Percentiles rank a stretch among this genome's conserved stretches.
phyloP scores from a whole-genome alignment of 2,113 vertebrate species.

The Hippolais icterina region DNA sequence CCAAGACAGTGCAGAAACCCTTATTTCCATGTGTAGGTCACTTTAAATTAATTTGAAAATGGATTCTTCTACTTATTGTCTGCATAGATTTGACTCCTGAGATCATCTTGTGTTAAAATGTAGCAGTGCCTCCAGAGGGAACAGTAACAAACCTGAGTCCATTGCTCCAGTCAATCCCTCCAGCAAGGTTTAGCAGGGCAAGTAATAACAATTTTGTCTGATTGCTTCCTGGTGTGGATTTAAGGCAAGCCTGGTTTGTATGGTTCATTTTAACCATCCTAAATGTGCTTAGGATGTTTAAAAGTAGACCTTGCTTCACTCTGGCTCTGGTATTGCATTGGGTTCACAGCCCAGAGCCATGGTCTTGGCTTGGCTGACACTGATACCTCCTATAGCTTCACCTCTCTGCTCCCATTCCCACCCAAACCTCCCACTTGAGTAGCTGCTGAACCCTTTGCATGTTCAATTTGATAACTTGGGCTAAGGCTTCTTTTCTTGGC shows the following conservation, averaged over 20 bases:
- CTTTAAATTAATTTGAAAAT: neutral
- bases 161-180: neutral
- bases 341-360: neutral
- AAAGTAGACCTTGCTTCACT: neutral
- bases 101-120: neutral
- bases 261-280: too few species aligned
- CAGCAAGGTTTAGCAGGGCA: neutral
- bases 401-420: neutral
- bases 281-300: neutral
- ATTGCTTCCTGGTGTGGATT: neutral
- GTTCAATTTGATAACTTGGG: neutral
- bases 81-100: neutral
- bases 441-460: neutral
- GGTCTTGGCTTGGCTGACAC: neutral
- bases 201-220: neutral
- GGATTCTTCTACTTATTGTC: neutral
- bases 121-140: neutral
- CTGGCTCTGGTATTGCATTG: neutral
- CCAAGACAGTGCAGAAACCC: neutral
- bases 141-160: neutral
- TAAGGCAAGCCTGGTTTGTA: neutral
- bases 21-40: rapidly evolving
- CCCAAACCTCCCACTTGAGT: neutral
- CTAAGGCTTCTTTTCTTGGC: neutral
- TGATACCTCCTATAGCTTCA: neutral